Conservation (phyloP, 1,140 invertebrate species). For the Geopemphigus sp. region DNA sequence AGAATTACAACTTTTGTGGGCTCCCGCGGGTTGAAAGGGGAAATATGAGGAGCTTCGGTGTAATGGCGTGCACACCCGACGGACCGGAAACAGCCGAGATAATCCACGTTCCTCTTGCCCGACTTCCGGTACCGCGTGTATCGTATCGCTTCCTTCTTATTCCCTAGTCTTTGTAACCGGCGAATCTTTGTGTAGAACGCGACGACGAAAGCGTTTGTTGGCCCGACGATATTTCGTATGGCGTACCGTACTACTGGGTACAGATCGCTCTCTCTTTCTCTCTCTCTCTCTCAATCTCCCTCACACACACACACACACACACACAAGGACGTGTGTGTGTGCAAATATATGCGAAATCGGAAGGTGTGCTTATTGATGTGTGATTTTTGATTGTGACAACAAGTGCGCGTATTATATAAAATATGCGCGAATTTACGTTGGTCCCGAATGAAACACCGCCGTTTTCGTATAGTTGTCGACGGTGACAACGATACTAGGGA, state of each 20-base stretch:
- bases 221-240: background rate
- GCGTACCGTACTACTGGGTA: background rate
- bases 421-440: background rate
- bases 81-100: constrained; percentile 39
- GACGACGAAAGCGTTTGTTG: background rate
- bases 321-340: background rate
- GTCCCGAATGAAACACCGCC: background rate
- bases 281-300: too few relatives aligned
- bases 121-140: background rate
- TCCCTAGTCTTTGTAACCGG: background rate
- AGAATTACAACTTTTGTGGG: constrained; percentile 14
- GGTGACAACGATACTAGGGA: too few relatives aligned
- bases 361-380: constrained; percentile 21
- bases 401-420: background rate
- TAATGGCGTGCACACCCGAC: constrained; percentile 29
- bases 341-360: background rate
- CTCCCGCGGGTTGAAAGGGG: too few relatives aligned
- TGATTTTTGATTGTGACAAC: constrained; percentile 26
- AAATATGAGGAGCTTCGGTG: too few relatives aligned
- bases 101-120: constrained; percentile 7
- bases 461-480: background rate
- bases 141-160: background rate
- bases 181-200: background rate
- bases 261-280: too few relatives aligned
- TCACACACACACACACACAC: background rate